A percentile compares a stretch with the other conserved stretches of the same genome.
Conservation (phyloP, 2,888 invertebrate genomes). For the Spilosoma lubricipeda region DNA sequence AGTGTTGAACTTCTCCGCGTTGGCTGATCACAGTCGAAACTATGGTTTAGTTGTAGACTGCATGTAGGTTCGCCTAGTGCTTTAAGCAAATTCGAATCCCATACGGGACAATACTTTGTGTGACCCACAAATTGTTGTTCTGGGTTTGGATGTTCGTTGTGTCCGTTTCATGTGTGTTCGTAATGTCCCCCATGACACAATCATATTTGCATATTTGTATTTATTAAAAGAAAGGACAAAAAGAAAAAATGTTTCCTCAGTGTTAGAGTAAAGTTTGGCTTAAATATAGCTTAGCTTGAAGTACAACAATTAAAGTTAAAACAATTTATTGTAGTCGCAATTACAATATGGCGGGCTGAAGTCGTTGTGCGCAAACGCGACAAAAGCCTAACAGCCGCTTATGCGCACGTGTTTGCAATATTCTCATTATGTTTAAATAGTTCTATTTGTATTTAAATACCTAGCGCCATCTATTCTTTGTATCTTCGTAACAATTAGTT, state of each 20-base stretch:
- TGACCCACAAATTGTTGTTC: no score
- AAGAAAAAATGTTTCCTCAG: neutral
- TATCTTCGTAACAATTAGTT: neutral
- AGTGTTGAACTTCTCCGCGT: no score
- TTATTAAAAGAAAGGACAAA: no score
- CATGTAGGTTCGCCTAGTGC: no score
- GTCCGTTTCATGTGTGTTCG: no score
- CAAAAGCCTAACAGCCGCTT: conserved; percentile 54
- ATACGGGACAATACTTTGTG: no score
- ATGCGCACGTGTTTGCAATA: conserved; percentile 42
- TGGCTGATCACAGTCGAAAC: no score
- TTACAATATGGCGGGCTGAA: conserved; percentile 68
- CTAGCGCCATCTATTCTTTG: neutral
- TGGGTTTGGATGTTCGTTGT: no score
- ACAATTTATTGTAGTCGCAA: conserved; percentile 57
- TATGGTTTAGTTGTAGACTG: no score
- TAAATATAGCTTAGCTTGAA: conserved; percentile 13
- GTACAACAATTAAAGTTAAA: conserved; percentile 27
- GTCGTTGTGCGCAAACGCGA: conserved; percentile 59
- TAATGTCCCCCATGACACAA: no score
- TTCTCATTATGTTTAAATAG: neutral
- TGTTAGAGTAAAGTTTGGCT: neutral
- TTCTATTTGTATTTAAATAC: neutral
- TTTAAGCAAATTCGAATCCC: no score
- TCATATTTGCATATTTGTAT: no score